These are phyloP conservation scores for Centroberyx gerrardi DNA, from an alignment of 2,797 vertebrate genomes.

Conservation along the genomic window DNA sequence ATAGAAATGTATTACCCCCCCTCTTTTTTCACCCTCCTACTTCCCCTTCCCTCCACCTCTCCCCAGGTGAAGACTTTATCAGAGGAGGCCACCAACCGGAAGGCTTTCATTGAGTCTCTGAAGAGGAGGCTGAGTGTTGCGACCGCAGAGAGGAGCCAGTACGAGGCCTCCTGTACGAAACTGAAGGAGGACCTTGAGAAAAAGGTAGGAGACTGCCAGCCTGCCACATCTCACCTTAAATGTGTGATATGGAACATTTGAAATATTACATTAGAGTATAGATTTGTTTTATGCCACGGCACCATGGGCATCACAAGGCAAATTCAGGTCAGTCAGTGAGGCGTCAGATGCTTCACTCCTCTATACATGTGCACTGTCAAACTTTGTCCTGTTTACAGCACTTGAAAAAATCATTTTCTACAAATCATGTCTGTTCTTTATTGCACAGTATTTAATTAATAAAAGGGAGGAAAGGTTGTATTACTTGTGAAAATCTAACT, in stretches of 20 bases:
- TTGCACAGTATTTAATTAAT: not conserved
- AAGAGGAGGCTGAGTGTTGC: slow-evolving; percentile 90
- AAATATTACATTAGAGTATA: not conserved
- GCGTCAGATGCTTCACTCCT: too few relatives aligned
- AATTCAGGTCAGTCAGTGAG: not conserved
- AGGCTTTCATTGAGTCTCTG: slow-evolving; percentile 88
- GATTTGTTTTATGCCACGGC: not conserved
- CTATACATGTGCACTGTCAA: too few relatives aligned
- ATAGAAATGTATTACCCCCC: too few relatives aligned
- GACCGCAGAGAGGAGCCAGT: slow-evolving; percentile 88
- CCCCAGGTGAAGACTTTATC: slow-evolving; percentile 88
- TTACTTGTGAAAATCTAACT: too few relatives aligned
- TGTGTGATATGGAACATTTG: not conserved
- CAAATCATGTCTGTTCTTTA: too few relatives aligned
- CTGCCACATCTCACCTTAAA: not conserved
- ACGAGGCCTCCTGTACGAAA: slow-evolving; percentile 87
- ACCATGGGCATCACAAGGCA: not conserved
- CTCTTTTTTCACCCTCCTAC: not conserved
- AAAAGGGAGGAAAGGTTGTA: not conserved
- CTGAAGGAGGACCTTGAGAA: slow-evolving; percentile 89
- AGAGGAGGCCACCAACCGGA: slow-evolving; percentile 92
- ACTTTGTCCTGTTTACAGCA: too few relatives aligned
- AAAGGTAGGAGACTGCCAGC: slow-evolving; percentile 83
- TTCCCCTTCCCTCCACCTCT: slow-evolving; percentile 2
- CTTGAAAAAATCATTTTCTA: too few relatives aligned